A percentile compares a stretch with the other conserved stretches of the same genome.
Conservation (phyloP, 64 coral and sea anemone species). For the Platygyra sinensis region DNA sequence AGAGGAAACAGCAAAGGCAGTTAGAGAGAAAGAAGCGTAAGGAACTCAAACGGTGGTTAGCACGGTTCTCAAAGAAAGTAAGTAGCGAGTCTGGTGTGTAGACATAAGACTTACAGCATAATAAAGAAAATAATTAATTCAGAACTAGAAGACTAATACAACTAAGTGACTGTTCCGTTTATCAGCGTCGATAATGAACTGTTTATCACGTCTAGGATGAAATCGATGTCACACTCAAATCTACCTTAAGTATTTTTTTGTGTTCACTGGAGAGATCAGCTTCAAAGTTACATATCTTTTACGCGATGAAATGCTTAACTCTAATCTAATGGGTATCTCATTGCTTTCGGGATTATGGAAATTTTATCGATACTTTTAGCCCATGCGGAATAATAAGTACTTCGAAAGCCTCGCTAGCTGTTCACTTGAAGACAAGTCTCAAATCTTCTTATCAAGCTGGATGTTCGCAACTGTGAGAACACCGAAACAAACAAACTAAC, state of each 20-base stretch:
- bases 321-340: not conserved
- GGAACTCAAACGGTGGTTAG: conserved; percentile 9
- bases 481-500: not conserved
- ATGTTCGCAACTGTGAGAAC: not conserved
- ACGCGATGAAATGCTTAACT: not conserved
- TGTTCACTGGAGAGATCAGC: not conserved
- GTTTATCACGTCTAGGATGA: not conserved
- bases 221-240: not conserved
- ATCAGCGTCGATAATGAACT: conserved; percentile 1
- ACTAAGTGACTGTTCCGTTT: conserved; percentile 31
- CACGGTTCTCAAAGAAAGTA: conserved; percentile 29
- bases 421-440: not conserved
- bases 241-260: not conserved
- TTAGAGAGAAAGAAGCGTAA: not conserved
- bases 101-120: not conserved
- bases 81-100: not conserved
- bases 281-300: not conserved
- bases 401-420: not conserved
- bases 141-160: conserved; percentile 4
- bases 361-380: not conserved
- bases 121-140: conserved; percentile 36
- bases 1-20: not conserved
- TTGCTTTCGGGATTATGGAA: not conserved
- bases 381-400: not conserved
- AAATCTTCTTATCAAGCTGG: not conserved